A percentile compares a stretch with the other conserved stretches of the same genome.
Conservation (phyloP, 2,888 invertebrate genomes). For the Drosophila paramelanica region DNA sequence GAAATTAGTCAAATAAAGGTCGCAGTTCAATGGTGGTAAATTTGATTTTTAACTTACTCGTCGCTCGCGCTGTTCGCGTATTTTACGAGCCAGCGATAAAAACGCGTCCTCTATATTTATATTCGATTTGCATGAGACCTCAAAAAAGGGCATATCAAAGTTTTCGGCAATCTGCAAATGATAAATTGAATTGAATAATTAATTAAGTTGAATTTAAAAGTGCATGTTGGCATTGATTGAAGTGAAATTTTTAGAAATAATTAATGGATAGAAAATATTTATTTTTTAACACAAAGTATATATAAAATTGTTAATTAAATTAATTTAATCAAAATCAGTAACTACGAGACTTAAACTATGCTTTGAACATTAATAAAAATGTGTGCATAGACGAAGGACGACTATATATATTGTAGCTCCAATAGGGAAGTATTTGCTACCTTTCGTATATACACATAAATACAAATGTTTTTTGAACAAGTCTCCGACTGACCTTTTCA, state of each 20-base stretch:
- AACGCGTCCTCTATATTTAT: slow-evolving; percentile 94
- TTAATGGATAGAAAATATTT: no score
- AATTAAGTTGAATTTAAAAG: not conserved
- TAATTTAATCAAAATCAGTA: no score
- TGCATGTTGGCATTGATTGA: no score
- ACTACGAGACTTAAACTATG: no score
- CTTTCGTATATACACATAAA: not conserved
- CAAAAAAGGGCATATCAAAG: slow-evolving; percentile 95
- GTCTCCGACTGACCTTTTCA: slow-evolving; percentile 88
- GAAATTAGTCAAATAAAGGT: slow-evolving; percentile 2
- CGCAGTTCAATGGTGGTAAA: no score
- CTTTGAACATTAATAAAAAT: no score
- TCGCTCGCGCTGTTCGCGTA: slow-evolving; percentile 91
- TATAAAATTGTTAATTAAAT: no score
- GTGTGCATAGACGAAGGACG: no score
- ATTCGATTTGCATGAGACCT: slow-evolving; percentile 94
- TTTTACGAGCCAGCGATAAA: slow-evolving; percentile 91
- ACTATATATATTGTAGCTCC: no score
- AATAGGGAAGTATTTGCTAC: no score
- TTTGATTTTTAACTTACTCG: slow-evolving; percentile 86
- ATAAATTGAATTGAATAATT: not conserved
- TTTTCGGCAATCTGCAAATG: slow-evolving; percentile 91
- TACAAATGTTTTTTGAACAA: not conserved
- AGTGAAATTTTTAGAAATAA: no score
- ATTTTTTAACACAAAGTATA: no score